A percentile compares a stretch with the other conserved stretches of the same genome.
These are phyloP conservation scores for Pangasius krempfi DNA, from an alignment of 2,797 vertebrate genomes.

Conservation along the genomic window DNA sequence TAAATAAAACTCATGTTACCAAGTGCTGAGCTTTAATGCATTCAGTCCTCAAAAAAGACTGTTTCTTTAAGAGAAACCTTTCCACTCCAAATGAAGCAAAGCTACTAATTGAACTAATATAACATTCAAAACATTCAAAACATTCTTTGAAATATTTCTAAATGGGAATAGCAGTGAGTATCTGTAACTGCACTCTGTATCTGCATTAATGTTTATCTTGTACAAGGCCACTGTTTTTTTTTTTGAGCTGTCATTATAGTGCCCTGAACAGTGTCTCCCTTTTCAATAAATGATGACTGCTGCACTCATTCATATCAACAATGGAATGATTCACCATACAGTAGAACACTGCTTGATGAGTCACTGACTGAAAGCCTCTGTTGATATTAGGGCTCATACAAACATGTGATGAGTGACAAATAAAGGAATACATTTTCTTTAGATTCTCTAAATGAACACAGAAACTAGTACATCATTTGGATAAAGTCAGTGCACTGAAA, in stretches of 20 bases:
- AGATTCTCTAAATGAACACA: not conserved
- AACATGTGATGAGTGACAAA: constrained; percentile 2
- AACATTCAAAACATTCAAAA: not conserved
- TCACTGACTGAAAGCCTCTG: not conserved
- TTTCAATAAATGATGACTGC: not conserved
- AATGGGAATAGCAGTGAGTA: not conserved
- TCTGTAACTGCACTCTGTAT: not conserved
- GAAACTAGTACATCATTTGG: not conserved
- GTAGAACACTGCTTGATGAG: not conserved
- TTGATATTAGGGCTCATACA: not conserved
- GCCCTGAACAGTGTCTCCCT: not conserved
- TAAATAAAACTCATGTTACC: not conserved
- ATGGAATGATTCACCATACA: not conserved
- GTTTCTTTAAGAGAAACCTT: not conserved
- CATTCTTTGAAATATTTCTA: not conserved
- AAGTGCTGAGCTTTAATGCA: not conserved
- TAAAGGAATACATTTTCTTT: not conserved
- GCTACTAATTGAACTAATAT: no score
- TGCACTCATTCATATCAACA: not conserved
- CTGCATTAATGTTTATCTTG: not conserved
- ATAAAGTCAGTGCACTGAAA: not conserved
- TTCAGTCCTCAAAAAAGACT: not conserved
- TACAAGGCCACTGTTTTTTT: not conserved
- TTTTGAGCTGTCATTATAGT: not conserved
- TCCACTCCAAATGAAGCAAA: not conserved